Evolutionary conservation across 2,113 vertebrate genomes (phyloP).

Genomic region (Ceratotherium simum): DNA sequence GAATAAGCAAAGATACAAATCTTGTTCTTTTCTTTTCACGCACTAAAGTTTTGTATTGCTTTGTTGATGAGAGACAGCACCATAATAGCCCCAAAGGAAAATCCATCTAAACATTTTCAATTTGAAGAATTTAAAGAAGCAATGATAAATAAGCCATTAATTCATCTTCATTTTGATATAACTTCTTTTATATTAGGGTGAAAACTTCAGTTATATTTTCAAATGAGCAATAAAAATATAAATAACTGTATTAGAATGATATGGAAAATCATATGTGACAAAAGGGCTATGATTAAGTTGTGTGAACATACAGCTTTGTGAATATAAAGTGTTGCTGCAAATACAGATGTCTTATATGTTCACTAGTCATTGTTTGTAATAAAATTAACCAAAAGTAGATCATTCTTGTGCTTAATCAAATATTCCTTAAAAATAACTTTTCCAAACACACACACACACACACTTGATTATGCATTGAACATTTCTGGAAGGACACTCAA

Average conservation of each 20-base stretch:
- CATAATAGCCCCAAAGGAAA: constrained; percentile 42
- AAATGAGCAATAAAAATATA: constrained; percentile 62
- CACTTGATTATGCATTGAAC: neutral
- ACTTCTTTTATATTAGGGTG: constrained; percentile 58
- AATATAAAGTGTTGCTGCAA: constrained; percentile 29
- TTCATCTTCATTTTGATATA: constrained; percentile 63
- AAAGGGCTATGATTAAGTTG: constrained; percentile 12
- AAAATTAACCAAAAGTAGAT: constrained; percentile 55
- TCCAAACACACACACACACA: neutral
- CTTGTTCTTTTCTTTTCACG: constrained; percentile 1
- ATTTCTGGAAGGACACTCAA: neutral
- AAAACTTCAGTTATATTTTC: constrained; percentile 65
- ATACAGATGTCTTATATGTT: constrained; percentile 51
- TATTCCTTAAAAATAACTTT: constrained; percentile 49
- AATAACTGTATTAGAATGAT: constrained; percentile 56
- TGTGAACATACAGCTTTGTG: neutral
- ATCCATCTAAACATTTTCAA: constrained; percentile 64
- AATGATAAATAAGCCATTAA: constrained; percentile 65
- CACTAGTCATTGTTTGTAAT: constrained; percentile 51
- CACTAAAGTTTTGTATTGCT: constrained; percentile 56
- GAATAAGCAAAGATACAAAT: constrained; percentile 18
- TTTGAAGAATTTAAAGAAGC: constrained; percentile 70
- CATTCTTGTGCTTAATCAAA: constrained; percentile 37
- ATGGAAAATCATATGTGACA: constrained; percentile 52
- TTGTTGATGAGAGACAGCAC: constrained; percentile 9